Evolutionary conservation across 2,113 vertebrate genomes (phyloP), one percentile per base, ranked within the genome.

Genomic region (Macroglossus sobrinus): DNA sequence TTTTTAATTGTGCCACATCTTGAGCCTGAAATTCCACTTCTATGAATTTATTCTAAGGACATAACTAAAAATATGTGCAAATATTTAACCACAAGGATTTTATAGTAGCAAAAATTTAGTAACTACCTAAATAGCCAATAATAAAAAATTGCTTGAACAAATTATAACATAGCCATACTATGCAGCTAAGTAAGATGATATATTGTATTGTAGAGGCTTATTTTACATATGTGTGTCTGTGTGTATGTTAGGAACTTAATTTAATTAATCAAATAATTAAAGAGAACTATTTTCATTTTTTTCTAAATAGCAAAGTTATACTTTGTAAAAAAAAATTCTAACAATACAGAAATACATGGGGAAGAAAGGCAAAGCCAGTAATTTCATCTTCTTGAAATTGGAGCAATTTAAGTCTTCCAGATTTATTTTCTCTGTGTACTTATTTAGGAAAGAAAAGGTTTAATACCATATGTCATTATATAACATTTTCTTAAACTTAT

Each of bases 11-110:
- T 74, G 19, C 16, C 47, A 63, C 5, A 57, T 79, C 57, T 91
- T 68, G 43, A 84, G 38, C 63, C 35, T 93, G 63, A 12, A 45
- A 19, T 91, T 94, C 64, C 21, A 93, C 43, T 76, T 94, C 38
- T 94, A 91, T 84, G 84, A 91, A 92, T 93, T 92, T 89, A 86
- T 92, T 96, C 69, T 90, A 85, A 95, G 50, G 38, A 91, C 81
- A 72, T 57, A 80, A 89, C 76, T 76, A 11, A 81, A 95, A 91
- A n/a, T 94, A 71, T 53, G 6, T 95, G 15, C 81, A 94, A 93
- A 85, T 89, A 50, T 78, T 78, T 97, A 91, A 11, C 55, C 33
- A 30, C 13, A 86, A 88, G n/a, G 50, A 69, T 82, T 93, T 95
- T 68, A 57, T 40, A 69, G 43, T 69, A 68, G 35, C 47, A 89